Evolutionary conservation across 2,797 vertebrate genomes (phyloP).

Genomic region (Alfaro cultratus): DNA sequence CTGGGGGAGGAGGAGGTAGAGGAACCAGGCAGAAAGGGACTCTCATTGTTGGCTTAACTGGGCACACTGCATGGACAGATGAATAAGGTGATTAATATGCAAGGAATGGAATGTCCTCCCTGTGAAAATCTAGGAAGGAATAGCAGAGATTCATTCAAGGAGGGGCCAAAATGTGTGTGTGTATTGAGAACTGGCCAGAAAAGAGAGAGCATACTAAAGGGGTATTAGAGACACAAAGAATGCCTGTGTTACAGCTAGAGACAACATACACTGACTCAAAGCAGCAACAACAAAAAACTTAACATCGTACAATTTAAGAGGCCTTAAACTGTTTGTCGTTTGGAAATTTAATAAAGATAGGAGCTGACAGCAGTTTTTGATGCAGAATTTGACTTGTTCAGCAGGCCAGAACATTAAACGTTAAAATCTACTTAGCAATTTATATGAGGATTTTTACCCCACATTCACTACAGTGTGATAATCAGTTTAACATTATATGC

Average conservation of each 20-base stretch:
- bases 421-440: neutral
- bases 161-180: conserved; percentile 15
- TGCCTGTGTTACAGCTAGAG: conserved; percentile 56
- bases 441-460: neutral
- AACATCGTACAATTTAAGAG: conserved; percentile 29
- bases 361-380: conserved; percentile 5
- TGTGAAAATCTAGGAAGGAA: conserved; percentile 51
- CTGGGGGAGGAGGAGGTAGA: conserved; percentile 45
- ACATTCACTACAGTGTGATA: neutral
- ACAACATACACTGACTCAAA: conserved; percentile 44
- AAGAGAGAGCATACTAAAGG: conserved; percentile 42
- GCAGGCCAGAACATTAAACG: neutral
- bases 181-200: conserved; percentile 30
- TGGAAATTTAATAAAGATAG: conserved; percentile 14
- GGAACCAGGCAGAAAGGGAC: conserved; percentile 56
- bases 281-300: conserved; percentile 48
- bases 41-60: conserved; percentile 67
- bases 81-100: conserved; percentile 76
- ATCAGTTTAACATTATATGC: neutral
- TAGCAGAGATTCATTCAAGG: conserved; percentile 51
- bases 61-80: conserved; percentile 51
- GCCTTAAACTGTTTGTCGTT: conserved; percentile 25
- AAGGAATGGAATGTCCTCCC: conserved; percentile 74
- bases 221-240: conserved; percentile 66
- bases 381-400: neutral